Evolutionary conservation across 2,888 invertebrate genomes (phyloP).

Genomic region (Cactoblastis cactorum): DNA sequence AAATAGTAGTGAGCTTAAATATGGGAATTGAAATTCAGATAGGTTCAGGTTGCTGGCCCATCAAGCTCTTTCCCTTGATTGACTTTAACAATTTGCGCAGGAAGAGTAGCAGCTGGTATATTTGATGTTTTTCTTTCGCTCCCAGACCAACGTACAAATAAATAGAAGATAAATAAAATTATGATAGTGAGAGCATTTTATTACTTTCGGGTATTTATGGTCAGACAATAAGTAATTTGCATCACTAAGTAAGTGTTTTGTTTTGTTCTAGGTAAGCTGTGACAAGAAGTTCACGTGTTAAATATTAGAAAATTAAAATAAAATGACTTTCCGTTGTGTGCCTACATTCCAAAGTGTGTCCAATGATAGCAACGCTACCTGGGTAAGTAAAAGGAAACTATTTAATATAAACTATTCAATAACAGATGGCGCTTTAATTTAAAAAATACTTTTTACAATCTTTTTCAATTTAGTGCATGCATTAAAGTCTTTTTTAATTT

Average conservation of each 20-base stretch:
- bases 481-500: no score
- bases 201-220: no score
- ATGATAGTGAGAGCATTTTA: no score
- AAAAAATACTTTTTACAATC: background rate
- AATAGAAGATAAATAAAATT: no score
- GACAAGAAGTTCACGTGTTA: conserved; percentile 62
- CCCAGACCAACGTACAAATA: no score
- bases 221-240: conserved; percentile 19
- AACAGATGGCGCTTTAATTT: conserved; percentile 37
- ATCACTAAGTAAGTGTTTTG: conserved; percentile 81
- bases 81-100: no score
- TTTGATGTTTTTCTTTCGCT: no score
- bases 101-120: no score
- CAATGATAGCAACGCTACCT: conserved; percentile 82
- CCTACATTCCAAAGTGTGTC: conserved; percentile 82
- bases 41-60: no score
- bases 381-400: conserved; percentile 74
- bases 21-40: no score
- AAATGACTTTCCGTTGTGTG: conserved; percentile 84
- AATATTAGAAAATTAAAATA: conserved; percentile 41
- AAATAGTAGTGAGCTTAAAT: no score
- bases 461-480: background rate
- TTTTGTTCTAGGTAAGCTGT: conserved; percentile 84
- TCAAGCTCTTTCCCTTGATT: no score
- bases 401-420: conserved; percentile 27